Evolutionary conservation across 1,140 invertebrate genomes (phyloP), one percentile per base, ranked within the genome.

Genomic region (Polyergus mexicanus): DNA sequence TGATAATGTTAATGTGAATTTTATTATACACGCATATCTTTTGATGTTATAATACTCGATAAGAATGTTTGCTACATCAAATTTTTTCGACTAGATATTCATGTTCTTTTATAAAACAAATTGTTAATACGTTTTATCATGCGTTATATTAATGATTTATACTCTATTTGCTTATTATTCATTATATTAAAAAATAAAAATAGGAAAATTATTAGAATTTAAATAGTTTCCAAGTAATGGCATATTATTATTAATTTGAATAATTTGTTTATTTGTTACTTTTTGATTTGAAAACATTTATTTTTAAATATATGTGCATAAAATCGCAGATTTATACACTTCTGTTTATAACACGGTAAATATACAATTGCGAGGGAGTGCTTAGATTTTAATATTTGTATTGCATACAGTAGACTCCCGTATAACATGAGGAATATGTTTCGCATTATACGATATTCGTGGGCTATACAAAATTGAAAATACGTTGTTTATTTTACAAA

Each of bases 231-330:
- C n/a, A 63, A 72, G 58, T 19, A 11, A 51, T 16, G 1, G 44
- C 47, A 60, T 81, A 47, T 47, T 47, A 28, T 28, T 32, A 32
- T 32, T 44, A 44, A 44, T 44, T 44, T 44, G 41, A 11, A 10
- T 44, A 44, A 28, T 71, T 88, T 56, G 68, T 71, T 78, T 81
- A 88, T 85, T 86, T 54, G 58, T 81, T 25, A 22, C 51, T 32
- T 66, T 51, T 35, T 51, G 44, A 7, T 54, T 41, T 19, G 10
- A 13, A 54, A n/a, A 38, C n/a, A 19, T 66, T 62, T 8, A 22
- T 56, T 77, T 71, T 13, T 85, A 41, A 51, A 84, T 75, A 25
- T 71, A 41, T 68, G 16, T 71, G 25, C 11, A 44, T n/a, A 65
- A 71, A 60, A 69, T 58, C 16, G 35, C 44, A 47, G n/a, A 28